These are phyloP conservation scores for Haliaeetus leucogaster DNA, from an alignment of 2,113 vertebrate species.

Conservation along the genomic window DNA sequence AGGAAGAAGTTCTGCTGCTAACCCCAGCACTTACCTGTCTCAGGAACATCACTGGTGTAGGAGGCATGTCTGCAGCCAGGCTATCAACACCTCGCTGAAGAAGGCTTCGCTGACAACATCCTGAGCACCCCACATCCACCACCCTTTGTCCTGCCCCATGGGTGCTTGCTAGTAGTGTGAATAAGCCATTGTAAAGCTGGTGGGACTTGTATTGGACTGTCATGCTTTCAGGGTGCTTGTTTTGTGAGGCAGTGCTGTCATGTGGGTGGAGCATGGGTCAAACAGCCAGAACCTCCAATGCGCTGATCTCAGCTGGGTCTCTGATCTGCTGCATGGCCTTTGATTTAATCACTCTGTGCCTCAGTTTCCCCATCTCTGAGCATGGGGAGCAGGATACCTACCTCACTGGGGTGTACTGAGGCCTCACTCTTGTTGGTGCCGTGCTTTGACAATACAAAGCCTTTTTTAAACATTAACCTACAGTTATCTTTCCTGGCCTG, in stretches of 20 bases:
- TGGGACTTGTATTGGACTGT: background rate
- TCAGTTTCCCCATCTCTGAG: slow-evolving; percentile 54
- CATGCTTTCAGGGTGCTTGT: background rate
- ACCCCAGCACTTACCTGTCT: slow-evolving; percentile 16
- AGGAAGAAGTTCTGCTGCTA: slow-evolving; percentile 1
- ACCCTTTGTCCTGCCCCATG: background rate
- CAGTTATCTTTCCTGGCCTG: background rate
- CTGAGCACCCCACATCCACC: background rate
- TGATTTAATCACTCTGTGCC: slow-evolving; percentile 62
- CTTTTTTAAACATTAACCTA: slow-evolving; percentile 40
- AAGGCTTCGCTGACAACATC: background rate
- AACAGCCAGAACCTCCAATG: background rate
- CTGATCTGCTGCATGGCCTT: slow-evolving; percentile 51
- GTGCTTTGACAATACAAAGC: slow-evolving; percentile 60
- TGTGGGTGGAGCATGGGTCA: background rate
- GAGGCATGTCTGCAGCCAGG: background rate
- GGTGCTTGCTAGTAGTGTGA: background rate
- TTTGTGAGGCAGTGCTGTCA: background rate
- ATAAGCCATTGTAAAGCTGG: background rate
- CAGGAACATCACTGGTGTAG: slow-evolving; percentile 3
- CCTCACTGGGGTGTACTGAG: slow-evolving; percentile 63
- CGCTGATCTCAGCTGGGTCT: background rate
- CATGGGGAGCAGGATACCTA: slow-evolving; percentile 62
- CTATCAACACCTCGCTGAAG: background rate
- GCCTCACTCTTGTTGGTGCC: slow-evolving; percentile 51